Percentiles rank a stretch among this genome's conserved stretches.
Conservation (phyloP, 2,113 vertebrate genomes). For the Zapus hudsonius region DNA sequence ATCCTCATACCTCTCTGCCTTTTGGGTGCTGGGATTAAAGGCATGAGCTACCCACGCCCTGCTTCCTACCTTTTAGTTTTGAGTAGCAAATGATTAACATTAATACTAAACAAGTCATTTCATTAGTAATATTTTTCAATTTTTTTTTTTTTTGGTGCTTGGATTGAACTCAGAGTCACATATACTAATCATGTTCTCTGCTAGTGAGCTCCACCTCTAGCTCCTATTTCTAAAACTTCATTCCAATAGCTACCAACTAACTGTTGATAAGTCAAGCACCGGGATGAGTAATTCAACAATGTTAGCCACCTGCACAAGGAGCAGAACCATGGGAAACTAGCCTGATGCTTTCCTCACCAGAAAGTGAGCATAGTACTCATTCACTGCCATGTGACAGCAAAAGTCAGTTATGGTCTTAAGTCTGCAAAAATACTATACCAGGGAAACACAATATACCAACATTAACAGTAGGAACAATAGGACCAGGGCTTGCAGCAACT, state of each 20-base stretch:
- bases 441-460: neutral
- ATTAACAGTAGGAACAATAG: neutral
- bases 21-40: no score
- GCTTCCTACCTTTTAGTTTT: no score
- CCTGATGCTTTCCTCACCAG: neutral
- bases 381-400: neutral
- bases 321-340: neutral
- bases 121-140: neutral
- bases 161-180: neutral
- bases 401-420: slow-evolving; percentile 11
- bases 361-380: neutral
- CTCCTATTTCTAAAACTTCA: slow-evolving; percentile 34
- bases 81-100: neutral
- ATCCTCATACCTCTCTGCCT: no score
- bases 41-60: no score
- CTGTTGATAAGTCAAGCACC: neutral
- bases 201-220: neutral
- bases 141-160: neutral
- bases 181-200: neutral
- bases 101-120: slow-evolving; percentile 14
- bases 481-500: neutral
- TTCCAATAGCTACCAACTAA: slow-evolving; percentile 17
- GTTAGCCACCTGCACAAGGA: neutral
- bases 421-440: neutral
- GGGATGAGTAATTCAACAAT: neutral